phyloP scores from a whole-genome alignment of 2,888 invertebrate genomes.

The Dynastes tityus region DNA sequence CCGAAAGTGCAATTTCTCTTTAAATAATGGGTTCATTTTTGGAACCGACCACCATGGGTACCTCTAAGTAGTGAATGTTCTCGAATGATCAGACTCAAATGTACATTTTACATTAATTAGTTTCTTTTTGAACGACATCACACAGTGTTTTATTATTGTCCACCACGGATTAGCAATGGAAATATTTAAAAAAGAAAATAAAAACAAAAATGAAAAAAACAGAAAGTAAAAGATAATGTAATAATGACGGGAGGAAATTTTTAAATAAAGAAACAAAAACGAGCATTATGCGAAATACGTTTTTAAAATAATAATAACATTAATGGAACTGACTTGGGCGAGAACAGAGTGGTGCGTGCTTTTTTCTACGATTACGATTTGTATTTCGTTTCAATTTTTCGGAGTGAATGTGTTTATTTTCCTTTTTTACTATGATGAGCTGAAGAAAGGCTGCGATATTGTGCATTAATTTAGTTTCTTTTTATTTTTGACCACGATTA shows the following conservation, averaged over 20 bases:
- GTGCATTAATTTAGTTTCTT: conserved; percentile 34
- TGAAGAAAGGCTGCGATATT: conserved; percentile 34
- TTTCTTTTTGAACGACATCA: conserved; percentile 47
- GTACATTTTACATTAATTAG: conserved; percentile 38
- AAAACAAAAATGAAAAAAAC: conserved; percentile 35
- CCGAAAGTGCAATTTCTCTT: conserved; percentile 64
- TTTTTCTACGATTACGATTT: neutral
- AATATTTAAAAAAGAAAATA: conserved; percentile 30
- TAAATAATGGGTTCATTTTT: conserved; percentile 63
- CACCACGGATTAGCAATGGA: conserved; percentile 39
- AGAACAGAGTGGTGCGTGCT: conserved; percentile 28
- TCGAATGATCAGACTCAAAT: conserved; percentile 59
- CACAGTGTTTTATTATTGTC: conserved; percentile 47
- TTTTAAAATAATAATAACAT: conserved; percentile 43
- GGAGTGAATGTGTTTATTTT: conserved; percentile 24
- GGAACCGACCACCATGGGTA: conserved; percentile 69
- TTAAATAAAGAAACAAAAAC: conserved; percentile 16
- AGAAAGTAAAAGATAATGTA: conserved; percentile 6
- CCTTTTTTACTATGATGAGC: neutral
- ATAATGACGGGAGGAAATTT: conserved; percentile 29
- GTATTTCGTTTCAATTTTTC: conserved; percentile 5
- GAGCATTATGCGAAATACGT: conserved; percentile 12
- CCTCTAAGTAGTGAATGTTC: conserved; percentile 68
- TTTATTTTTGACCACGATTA: conserved; percentile 3
- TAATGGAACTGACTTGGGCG: conserved; percentile 37